These are phyloP conservation scores for Amyelois transitella DNA, from an alignment of 1,140 invertebrate species.

Conservation along the genomic window DNA sequence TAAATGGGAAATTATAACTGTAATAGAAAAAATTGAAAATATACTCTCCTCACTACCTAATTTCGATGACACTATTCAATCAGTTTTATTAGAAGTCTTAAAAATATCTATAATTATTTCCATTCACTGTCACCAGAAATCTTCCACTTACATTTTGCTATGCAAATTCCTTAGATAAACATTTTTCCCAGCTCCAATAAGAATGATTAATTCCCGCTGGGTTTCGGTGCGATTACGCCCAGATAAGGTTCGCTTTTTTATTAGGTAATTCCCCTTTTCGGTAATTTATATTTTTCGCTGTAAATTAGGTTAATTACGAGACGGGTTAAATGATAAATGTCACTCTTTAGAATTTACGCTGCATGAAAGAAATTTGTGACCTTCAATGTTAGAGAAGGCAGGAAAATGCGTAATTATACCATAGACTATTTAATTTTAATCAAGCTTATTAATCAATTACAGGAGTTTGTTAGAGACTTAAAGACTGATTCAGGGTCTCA, in stretches of 20 bases:
- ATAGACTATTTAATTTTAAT: conserved; percentile 6
- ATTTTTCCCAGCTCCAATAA: not conserved
- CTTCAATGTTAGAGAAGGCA: conserved; percentile 26
- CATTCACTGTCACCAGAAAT: not conserved
- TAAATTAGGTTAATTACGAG: conserved; percentile 51
- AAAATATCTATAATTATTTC: not conserved
- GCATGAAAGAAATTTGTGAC: conserved; percentile 38
- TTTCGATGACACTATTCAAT: too few species aligned
- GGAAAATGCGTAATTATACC: conserved; percentile 25
- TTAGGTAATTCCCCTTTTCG: conserved; percentile 21
- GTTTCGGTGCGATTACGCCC: conserved; percentile 3
- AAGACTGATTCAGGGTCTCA: too few species aligned
- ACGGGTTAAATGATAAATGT: conserved; percentile 49
- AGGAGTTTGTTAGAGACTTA: too few species aligned
- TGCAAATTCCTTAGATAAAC: conserved; percentile 1
- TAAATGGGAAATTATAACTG: too few species aligned
- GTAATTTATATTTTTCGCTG: conserved; percentile 28
- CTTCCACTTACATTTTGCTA: not conserved
- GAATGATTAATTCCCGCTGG: conserved; percentile 7
- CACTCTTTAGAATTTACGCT: conserved; percentile 34
- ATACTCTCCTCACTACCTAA: too few species aligned
- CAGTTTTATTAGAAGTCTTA: too few species aligned
- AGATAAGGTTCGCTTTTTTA: conserved; percentile 10
- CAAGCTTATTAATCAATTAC: too few species aligned
- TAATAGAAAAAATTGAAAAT: too few species aligned